phyloP scores from a whole-genome alignment of 2,113 vertebrate species.

The Eudyptes chrysolophus region DNA sequence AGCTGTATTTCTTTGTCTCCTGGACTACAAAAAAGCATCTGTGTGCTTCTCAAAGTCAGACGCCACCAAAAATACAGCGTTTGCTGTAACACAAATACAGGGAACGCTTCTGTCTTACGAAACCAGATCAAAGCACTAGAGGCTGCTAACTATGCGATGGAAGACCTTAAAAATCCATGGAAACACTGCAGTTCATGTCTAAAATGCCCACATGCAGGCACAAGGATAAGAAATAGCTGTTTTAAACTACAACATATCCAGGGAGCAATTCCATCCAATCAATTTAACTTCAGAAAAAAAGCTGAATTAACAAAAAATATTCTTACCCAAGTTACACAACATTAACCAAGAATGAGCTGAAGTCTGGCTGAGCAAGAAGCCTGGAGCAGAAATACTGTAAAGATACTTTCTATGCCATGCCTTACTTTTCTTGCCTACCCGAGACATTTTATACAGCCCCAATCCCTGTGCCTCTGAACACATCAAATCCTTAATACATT shows the following conservation, averaged over 20 bases:
- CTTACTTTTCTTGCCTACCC: neutral
- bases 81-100: constrained; percentile 41
- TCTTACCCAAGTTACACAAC: neutral
- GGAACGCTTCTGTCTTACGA: neutral
- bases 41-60: constrained; percentile 54
- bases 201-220: neutral
- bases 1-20: constrained; percentile 55
- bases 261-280: neutral
- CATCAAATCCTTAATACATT: neutral
- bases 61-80: constrained; percentile 14
- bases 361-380: neutral
- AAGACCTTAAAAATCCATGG: constrained; percentile 40
- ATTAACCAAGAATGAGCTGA: neutral
- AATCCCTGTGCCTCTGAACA: neutral
- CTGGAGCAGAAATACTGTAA: neutral
- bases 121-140: constrained; percentile 42
- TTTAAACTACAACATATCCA: neutral
- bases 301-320: neutral
- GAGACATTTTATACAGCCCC: neutral
- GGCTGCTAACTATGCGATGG: constrained; percentile 35
- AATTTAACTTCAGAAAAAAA: neutral
- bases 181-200: neutral
- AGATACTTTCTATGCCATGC: neutral
- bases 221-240: neutral
- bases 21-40: constrained; percentile 62